Base-by-base conservation (phyloP, 2,797 vertebrate genomes). In the Tiaroga cobitis region DNA sequence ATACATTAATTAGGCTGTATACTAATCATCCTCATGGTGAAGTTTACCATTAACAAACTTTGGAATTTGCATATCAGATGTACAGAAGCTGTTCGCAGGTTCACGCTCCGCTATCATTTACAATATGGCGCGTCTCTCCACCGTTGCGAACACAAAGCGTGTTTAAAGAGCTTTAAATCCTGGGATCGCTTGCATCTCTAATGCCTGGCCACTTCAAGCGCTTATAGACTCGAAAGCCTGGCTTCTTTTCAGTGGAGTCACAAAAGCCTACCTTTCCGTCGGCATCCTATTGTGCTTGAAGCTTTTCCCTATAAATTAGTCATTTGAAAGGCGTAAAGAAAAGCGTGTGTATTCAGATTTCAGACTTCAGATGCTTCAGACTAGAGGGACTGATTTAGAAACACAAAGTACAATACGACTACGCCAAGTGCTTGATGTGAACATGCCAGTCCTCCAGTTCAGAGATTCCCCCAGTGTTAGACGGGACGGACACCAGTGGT, bases 311-410 rank as follows among this genome's bases (percentile, higher is more conserved):
- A 59, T 85, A 82, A 85, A 88, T 88, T 73, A 88, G 74, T 85
- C 79, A 85, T 85, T 83, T 86, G 85, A 82, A 85, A 75, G 34
- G 68, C 24, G 8, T 16, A 39, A 21, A 65, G 21, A 49, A 85
- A 83, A 83, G 77, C n/a, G 39, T 37, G 69, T 43, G 46, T 86
- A 56, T 82, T 82, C 79, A n/a, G n/a, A n/a, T n/a, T n/a, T n/a
- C n/a, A n/a, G n/a, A n/a, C 83, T 86, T 89, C 80, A 84, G 80
- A 83, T 87, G 59, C 72, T 37, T 86, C 74, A 82, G 87, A 85
- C 80, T n/a, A n/a, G n/a, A n/a, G n/a, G n/a, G 77, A 86, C 75
- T 87, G 72, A 87, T 88, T 83, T 80, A 79, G 77, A 89, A 85
- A 83, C 82, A 88, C 77, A 83, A 84, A 83, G 82, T 82, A 51